Percentiles rank a stretch among this genome's conserved stretches.
These are phyloP conservation scores for Podarcis raffonei DNA, from an alignment of 2,113 vertebrate species.

Conservation along the genomic window DNA sequence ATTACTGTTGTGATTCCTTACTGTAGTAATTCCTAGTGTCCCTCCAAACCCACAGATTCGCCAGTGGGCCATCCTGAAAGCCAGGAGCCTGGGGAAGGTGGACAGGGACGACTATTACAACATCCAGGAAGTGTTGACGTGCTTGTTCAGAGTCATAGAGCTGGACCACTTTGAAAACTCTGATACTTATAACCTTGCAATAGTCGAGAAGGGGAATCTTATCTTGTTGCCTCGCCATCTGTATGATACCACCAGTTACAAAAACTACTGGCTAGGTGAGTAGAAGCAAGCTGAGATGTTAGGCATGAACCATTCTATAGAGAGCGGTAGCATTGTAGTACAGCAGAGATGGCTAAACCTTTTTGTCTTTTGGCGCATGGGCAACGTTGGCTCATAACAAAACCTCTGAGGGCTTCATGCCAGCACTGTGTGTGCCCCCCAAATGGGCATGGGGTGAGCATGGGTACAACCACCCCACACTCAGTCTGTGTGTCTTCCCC, in stretches of 20 bases:
- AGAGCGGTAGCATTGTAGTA: not conserved
- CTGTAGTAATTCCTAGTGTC: not conserved
- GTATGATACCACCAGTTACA: slow-evolving; percentile 83
- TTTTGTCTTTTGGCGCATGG: too few relatives aligned
- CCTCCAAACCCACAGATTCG: slow-evolving; percentile 74
- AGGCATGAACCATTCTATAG: not conserved
- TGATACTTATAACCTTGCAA: slow-evolving; percentile 36
- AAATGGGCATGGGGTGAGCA: too few relatives aligned
- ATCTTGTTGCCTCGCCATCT: slow-evolving; percentile 81
- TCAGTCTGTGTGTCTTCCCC: not conserved
- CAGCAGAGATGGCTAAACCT: not conserved
- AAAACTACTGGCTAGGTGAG: slow-evolving; percentile 90
- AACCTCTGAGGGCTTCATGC: not conserved
- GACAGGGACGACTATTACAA: slow-evolving; percentile 88
- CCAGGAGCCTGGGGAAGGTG: slow-evolving; percentile 83
- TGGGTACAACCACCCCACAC: too few relatives aligned
- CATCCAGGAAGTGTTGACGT: slow-evolving; percentile 83
- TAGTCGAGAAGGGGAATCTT: slow-evolving; percentile 72
- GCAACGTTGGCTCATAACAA: not conserved
- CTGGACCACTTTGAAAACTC: slow-evolving; percentile 77
- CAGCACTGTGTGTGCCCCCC: not conserved
- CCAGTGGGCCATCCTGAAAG: slow-evolving; percentile 86
- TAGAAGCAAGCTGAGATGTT: not conserved
- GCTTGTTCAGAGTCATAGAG: slow-evolving; percentile 85
- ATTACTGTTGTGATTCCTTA: too few relatives aligned